Evolutionary conservation across 2,113 vertebrate genomes (phyloP).

Genomic region (Syngnathus floridae): DNA sequence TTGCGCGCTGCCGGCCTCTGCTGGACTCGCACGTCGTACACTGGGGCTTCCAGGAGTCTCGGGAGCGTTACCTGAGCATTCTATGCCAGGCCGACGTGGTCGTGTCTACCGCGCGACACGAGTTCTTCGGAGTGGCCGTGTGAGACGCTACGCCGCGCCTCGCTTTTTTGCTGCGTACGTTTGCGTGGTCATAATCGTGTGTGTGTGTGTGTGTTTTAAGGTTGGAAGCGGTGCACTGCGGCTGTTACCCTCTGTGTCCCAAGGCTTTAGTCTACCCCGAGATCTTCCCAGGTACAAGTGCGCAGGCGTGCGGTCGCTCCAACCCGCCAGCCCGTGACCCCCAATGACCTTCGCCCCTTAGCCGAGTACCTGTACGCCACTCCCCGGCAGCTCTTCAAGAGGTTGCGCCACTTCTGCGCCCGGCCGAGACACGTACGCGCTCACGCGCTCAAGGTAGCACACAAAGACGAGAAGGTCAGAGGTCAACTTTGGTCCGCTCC

Average conservation of each 20-base stretch:
- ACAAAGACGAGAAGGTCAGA: not conserved
- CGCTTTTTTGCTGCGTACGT: no score
- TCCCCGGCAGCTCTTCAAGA: conserved; percentile 91
- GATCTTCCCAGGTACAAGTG: conserved; percentile 85
- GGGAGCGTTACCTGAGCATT: conserved; percentile 79
- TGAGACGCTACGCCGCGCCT: conserved; percentile 66
- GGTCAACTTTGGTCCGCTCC: no score
- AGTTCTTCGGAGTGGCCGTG: conserved; percentile 97
- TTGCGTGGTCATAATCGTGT: no score
- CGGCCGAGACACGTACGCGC: conserved; percentile 79
- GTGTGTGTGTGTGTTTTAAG: conserved; percentile 51
- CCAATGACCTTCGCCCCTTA: conserved; percentile 30
- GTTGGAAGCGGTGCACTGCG: conserved; percentile 90
- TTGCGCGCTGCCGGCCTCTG: conserved; percentile 73
- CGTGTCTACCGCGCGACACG: conserved; percentile 89
- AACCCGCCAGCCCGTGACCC: no score
- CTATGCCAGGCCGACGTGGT: conserved; percentile 88
- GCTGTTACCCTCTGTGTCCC: conserved; percentile 89
- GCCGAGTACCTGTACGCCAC: conserved; percentile 94
- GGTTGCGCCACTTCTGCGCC: conserved; percentile 83
- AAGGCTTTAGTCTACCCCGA: conserved; percentile 89
- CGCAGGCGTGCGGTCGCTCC: not conserved
- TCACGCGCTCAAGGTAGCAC: conserved; percentile 81
- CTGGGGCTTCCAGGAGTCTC: conserved; percentile 88
- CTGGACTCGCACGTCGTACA: conserved; percentile 77